Percentiles rank a stretch among this genome's conserved stretches.
These are phyloP conservation scores for Ammodytes marinus DNA, from an alignment of 2,113 vertebrate genomes.

Conservation along the genomic window DNA sequence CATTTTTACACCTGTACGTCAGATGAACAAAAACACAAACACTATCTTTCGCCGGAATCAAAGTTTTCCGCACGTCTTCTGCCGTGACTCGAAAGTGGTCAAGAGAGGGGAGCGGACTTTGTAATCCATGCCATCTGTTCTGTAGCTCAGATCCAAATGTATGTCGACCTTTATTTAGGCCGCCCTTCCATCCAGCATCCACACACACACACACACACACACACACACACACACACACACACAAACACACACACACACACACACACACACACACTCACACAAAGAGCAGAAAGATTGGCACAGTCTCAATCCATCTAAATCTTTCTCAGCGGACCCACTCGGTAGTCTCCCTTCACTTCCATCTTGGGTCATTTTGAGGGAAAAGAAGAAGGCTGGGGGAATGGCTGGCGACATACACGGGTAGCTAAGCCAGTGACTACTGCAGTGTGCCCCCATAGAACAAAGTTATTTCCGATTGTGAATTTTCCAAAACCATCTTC, in stretches of 20 bases:
- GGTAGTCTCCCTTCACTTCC: conserved; percentile 47
- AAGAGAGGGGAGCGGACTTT: conserved; percentile 43
- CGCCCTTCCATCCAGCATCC: conserved; percentile 30
- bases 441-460: not conserved
- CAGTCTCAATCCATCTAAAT: conserved; percentile 74
- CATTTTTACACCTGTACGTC: conserved; percentile 1
- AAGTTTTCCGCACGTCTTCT: conserved; percentile 55
- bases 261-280: conserved; percentile 24
- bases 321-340: conserved; percentile 44
- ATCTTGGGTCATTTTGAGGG: conserved; percentile 57
- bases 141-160: conserved; percentile 67
- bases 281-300: conserved; percentile 57
- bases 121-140: conserved; percentile 79
- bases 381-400: conserved; percentile 20
- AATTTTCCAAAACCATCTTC: not conserved
- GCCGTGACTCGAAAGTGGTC: conserved; percentile 59
- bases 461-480: not conserved
- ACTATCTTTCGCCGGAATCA: conserved; percentile 12
- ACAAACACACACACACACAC: conserved; percentile 20
- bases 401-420: not conserved
- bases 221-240: conserved; percentile 22
- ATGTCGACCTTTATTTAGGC: conserved; percentile 75
- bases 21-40: not conserved
- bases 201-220: not conserved
- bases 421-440: conserved; percentile 7